Base-by-base conservation (phyloP, 2,797 vertebrate species). In the Numenius phaeopus region DNA sequence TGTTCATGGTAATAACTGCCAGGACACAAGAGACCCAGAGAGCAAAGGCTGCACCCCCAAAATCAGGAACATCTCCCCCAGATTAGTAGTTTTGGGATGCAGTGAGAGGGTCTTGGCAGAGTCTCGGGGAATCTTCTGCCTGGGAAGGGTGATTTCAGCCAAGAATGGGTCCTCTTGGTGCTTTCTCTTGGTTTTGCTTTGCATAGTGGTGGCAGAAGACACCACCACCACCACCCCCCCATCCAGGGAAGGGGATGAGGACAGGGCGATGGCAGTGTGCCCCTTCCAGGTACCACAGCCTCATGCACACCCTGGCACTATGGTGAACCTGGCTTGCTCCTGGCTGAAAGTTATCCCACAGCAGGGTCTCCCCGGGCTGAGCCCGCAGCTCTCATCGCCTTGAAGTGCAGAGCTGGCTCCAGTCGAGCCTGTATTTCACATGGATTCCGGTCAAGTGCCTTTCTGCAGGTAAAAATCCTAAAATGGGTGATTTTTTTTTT, bases 341-440 rank as follows among this genome's bases (percentile, higher is more conserved):
- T 5, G 7, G 14, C 40, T 71, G n/a, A 32, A 73, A 75, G 5
- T 15, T 14, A 6, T 42, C 67, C 58, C 8, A 3, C 32, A 52
- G 66, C 0, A 0, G 29, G 9, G 4, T 14, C 4, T 88, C 5
- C 14, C 24, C 1, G 2, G 26, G n/a, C 59, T 84, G n/a, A 72
- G 30, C 39, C 34, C 4, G 1, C 22, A 64, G 30, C 14, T 39
- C 34, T 73, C 30, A 7, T 4, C 34, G 20, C 39, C 85, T 22
- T 2, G 1, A 57, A 44, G 20, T 1, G 39, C 84, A 79, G 58
- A 87, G 16, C n/a, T 24, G 27, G 44, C 44, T 78, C 24, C 72
- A 86, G 29, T 40, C 0, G 0, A 89, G 73, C 49, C 78, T 15
- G 11, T 2, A 2, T 9, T 7, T 72, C 62, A 54, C 57, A 75